phyloP scores from a whole-genome alignment of 2,113 vertebrate genomes.

The Oreochromis aureus region DNA sequence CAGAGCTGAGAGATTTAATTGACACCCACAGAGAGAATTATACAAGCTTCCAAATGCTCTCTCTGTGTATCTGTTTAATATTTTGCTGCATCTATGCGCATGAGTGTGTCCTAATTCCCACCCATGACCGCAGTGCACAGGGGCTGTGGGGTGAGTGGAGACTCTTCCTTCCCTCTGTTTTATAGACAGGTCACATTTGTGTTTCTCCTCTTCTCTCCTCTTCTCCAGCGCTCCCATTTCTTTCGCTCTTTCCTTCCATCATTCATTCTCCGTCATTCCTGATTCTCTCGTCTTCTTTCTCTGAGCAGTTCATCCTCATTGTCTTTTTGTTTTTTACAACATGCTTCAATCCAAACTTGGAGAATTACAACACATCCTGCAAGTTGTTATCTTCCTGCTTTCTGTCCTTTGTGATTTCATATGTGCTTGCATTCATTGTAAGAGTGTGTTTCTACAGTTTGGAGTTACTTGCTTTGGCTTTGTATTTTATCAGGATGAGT shows the following conservation, averaged over 20 bases:
- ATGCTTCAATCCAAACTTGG: not conserved
- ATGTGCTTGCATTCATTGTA: not conserved
- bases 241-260: not conserved
- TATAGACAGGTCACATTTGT: not conserved
- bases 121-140: not conserved
- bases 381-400: not conserved
- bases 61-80: not conserved
- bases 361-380: not conserved
- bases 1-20: conserved; percentile 60
- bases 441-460: not conserved
- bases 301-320: not conserved
- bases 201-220: not conserved
- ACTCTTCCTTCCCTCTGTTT: not conserved
- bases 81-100: not conserved
- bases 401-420: not conserved
- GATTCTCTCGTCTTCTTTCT: not conserved
- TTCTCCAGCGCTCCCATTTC: not conserved
- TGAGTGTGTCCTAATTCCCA: not conserved
- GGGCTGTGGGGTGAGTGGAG: not conserved
- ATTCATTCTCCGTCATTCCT: not conserved
- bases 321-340: not conserved
- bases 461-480: not conserved
- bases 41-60: conserved; percentile 54
- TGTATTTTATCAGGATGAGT: not conserved
- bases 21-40: conserved; percentile 65